phyloP scores from a whole-genome alignment of 1,140 invertebrate genomes.

The Globodera rostochiensis region DNA sequence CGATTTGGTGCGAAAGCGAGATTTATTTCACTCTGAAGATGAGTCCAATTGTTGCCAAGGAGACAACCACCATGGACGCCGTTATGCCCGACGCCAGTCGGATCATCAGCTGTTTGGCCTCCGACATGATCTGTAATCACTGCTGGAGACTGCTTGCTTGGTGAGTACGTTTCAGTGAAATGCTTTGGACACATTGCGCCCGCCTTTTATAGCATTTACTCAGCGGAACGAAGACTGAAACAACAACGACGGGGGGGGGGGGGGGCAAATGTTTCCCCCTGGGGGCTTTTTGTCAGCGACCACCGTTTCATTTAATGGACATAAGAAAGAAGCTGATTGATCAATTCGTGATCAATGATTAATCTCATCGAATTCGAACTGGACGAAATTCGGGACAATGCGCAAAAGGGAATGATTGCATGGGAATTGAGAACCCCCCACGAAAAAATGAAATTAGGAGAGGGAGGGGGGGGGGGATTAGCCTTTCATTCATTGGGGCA shows the following conservation, averaged over 20 bases:
- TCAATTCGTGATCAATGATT: background rate
- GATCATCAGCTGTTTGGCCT: background rate
- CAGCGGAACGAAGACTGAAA: background rate
- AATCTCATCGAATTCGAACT: background rate
- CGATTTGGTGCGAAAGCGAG: background rate
- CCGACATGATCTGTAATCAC: background rate
- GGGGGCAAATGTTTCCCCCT: no score
- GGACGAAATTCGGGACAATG: no score
- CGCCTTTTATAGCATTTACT: background rate
- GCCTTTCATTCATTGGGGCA: background rate
- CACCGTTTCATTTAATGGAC: no score
- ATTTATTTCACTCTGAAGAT: slow-evolving; percentile 3
- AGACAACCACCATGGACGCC: slow-evolving; percentile 15
- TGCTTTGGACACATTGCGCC: no score
- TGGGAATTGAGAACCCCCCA: no score
- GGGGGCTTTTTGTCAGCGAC: no score
- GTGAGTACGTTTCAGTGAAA: no score
- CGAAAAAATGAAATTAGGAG: no score
- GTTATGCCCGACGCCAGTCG: background rate
- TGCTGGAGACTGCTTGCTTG: background rate
- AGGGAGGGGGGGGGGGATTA: background rate
- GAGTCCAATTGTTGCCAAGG: slow-evolving; percentile 9
- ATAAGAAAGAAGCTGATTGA: background rate
- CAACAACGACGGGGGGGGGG: no score
- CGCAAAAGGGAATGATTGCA: no score